Evolutionary conservation across 1,140 invertebrate genomes (phyloP).

Genomic region (Drosophila orena): DNA sequence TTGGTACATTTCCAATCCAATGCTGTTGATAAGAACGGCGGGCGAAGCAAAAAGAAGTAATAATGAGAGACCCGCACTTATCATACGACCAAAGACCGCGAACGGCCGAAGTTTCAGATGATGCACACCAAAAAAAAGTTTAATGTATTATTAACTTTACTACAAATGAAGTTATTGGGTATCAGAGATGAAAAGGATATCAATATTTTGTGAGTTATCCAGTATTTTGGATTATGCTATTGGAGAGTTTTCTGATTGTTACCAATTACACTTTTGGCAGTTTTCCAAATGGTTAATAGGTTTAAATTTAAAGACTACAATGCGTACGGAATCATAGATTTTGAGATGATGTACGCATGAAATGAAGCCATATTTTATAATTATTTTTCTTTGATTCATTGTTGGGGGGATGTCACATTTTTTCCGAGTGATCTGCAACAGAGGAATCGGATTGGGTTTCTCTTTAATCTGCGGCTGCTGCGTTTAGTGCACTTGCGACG

Average conservation of each 20-base stretch:
- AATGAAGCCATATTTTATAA: no score
- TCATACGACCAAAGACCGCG: slow-evolving; percentile 42
- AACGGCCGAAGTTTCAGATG: slow-evolving; percentile 20
- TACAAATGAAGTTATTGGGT: background rate
- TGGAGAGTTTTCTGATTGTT: no score
- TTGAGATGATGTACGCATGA: background rate
- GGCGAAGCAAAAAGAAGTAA: slow-evolving; percentile 57
- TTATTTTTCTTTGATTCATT: background rate
- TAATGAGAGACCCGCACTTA: slow-evolving; percentile 49
- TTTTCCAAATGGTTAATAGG: no score
- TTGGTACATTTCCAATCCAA: slow-evolving; percentile 66
- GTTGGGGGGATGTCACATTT: background rate
- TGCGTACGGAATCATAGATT: no score
- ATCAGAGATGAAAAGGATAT: no score
- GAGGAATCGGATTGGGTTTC: slow-evolving; percentile 49
- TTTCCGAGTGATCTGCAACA: slow-evolving; percentile 28
- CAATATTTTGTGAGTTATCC: no score
- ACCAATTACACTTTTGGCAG: no score
- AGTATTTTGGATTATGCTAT: no score
- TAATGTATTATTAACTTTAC: no score
- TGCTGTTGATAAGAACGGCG: slow-evolving; percentile 43
- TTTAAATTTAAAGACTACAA: no score
- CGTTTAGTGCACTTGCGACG: slow-evolving; percentile 52
- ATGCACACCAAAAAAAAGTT: slow-evolving; percentile 24
- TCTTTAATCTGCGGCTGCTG: slow-evolving; percentile 55